These are phyloP conservation scores for Anorthoa munda DNA, from an alignment of 2,888 invertebrate genomes.

Conservation along the genomic window DNA sequence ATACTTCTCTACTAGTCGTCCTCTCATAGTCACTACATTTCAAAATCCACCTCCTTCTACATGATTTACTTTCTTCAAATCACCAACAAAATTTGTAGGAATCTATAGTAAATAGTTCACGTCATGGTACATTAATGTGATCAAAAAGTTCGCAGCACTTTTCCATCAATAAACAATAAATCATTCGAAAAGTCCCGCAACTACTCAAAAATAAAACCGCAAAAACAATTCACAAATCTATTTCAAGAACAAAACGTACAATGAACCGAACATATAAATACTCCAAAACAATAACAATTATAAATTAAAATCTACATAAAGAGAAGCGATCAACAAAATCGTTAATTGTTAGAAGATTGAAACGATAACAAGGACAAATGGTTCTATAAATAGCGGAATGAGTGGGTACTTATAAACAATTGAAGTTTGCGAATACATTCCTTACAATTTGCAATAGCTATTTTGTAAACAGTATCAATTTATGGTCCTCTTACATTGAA, in stretches of 20 bases:
- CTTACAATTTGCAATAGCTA: neutral
- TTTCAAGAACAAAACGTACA: slow-evolving; percentile 15
- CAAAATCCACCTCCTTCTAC: neutral
- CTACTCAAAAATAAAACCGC: neutral
- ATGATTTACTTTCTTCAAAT: neutral
- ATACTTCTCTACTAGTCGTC: too few relatives aligned
- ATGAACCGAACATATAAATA: slow-evolving; percentile 30
- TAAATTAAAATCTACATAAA: slow-evolving; percentile 18
- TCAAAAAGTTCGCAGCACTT: neutral
- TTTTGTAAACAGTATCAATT: slow-evolving; percentile 13
- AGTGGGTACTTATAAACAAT: slow-evolving; percentile 21
- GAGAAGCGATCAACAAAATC: slow-evolving; percentile 2
- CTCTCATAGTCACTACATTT: too few relatives aligned
- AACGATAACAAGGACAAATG: slow-evolving; percentile 10
- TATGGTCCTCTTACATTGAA: neutral
- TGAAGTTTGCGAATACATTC: slow-evolving; percentile 10
- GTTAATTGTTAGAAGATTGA: slow-evolving; percentile 20
- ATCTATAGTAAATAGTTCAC: neutral
- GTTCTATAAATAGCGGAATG: slow-evolving; percentile 14
- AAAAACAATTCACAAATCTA: slow-evolving; percentile 1
- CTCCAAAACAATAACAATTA: slow-evolving; percentile 11
- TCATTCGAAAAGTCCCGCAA: neutral
- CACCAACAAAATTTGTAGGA: neutral
- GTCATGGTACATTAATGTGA: neutral
- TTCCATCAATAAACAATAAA: neutral